Evolutionary conservation across 2,113 vertebrate genomes (phyloP).

Genomic region (Ptilorrhoa leucosticta): DNA sequence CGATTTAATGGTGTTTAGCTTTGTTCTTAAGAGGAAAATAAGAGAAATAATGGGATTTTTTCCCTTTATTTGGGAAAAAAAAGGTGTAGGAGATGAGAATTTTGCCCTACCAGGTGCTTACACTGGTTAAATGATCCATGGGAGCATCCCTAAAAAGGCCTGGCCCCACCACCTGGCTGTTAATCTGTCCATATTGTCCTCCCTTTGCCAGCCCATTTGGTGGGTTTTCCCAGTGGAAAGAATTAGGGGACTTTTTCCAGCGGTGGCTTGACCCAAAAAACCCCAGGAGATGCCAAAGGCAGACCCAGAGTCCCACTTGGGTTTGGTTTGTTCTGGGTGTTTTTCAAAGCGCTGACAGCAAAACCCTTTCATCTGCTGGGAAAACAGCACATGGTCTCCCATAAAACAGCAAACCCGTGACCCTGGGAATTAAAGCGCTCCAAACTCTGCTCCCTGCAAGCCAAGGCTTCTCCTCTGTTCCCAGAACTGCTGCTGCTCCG

Average conservation of each 20-base stretch:
- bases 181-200: neutral
- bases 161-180: neutral
- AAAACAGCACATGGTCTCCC: neutral
- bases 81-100: neutral
- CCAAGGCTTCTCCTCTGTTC: neutral
- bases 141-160: neutral
- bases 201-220: neutral
- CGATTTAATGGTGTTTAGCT: neutral
- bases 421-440: neutral
- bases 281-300: neutral
- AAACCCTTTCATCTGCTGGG: conserved; percentile 49
- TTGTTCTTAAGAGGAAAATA: neutral
- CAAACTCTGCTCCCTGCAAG: neutral
- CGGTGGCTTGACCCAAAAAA: neutral
- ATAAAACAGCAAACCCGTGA: neutral
- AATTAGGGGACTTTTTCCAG: neutral
- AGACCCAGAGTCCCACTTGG: neutral
- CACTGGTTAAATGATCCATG: neutral
- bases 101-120: neutral
- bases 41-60: neutral
- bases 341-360: neutral
- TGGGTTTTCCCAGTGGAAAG: neutral
- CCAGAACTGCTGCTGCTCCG: neutral
- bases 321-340: neutral
- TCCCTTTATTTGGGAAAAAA: neutral